Evolutionary conservation across 2,113 vertebrate species (phyloP), one percentile per base, ranked within the genome.

Genomic region (Meles meles): DNA sequence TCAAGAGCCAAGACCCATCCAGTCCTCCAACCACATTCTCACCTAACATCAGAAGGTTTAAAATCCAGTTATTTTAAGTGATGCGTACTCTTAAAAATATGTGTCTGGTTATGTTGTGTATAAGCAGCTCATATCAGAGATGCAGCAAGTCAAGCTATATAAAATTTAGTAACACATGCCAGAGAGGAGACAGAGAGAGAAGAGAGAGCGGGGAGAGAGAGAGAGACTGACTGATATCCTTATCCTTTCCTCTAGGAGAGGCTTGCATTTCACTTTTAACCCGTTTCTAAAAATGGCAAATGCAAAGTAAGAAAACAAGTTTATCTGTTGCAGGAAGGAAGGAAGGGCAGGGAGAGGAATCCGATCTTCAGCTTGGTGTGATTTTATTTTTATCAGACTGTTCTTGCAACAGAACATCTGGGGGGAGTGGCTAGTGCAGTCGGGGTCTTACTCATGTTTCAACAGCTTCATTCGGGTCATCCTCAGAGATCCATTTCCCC

Each of bases 261-360:
- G n/a, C 69, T 82, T 55, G 57, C 37, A 34, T 97, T 97, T 98
- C 97, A 91, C 85, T 98, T 98, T 98, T 88, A 96, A 97, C 74
- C 81, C 2, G 0, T 96, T 98, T 97, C 84, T 98, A 97, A 97
- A 98, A 98, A 98, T 96, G 98, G 94, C 74, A 98, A 92, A 87
- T 80, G 52, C 37, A 97, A 94, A 94, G 42, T 91, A 93, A 91
- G 95, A 88, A 98, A 96, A 63, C 21, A 63, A 87, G 31, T 80
- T 87, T 96, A 47, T 93, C n/a, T 94, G 92, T 92, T 31, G 42
- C 25, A 97, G 91, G 81, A 81, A 94, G 85, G 74, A 84, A 88
- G 81, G 71, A 42, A 82, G 72, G 67, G 20, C 25, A 14, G 11
- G 77, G 49, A 88, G 86, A 57, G 34, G 37, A 71, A 39, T 44